A percentile compares a stretch with the other conserved stretches of the same genome.
phyloP scores from a whole-genome alignment of 2,113 vertebrate species.

The Mobula birostris region DNA sequence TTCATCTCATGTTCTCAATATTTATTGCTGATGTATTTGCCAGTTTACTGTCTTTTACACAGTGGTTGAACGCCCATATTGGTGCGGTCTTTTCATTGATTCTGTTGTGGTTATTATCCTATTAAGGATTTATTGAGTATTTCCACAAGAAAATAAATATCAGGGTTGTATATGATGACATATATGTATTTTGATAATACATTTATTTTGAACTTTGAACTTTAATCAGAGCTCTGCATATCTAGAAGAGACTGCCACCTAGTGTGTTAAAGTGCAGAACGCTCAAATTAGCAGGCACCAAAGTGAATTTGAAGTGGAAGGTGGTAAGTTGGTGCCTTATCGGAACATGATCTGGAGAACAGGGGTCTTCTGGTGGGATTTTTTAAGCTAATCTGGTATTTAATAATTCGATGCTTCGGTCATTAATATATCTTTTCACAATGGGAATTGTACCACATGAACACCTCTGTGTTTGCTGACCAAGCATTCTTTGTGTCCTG shows the following conservation, averaged over 20 bases:
- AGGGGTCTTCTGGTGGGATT: neutral
- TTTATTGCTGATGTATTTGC: too few relatives aligned
- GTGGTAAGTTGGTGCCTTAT: neutral
- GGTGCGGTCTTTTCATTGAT: too few relatives aligned
- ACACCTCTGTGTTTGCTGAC: neutral
- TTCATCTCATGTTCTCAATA: too few relatives aligned
- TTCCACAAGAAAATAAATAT: too few relatives aligned
- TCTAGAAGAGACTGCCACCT: neutral
- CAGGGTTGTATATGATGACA: too few relatives aligned
- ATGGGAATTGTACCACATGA: neutral
- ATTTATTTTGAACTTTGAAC: too few relatives aligned
- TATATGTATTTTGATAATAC: too few relatives aligned
- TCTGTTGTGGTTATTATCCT: too few relatives aligned
- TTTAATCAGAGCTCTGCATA: neutral
- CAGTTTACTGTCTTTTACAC: too few relatives aligned
- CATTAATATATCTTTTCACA: neutral
- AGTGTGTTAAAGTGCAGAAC: neutral
- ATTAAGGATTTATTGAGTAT: too few relatives aligned
- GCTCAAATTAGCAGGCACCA: neutral
- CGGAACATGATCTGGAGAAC: neutral
- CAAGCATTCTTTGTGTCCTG: neutral
- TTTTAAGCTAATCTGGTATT: neutral
- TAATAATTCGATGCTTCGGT: neutral
- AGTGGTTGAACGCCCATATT: too few relatives aligned
- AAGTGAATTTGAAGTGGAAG: neutral